Conservation (phyloP, 37 sponge, comb jelly and placozoan genomes). For the Ianthella basta region DNA sequence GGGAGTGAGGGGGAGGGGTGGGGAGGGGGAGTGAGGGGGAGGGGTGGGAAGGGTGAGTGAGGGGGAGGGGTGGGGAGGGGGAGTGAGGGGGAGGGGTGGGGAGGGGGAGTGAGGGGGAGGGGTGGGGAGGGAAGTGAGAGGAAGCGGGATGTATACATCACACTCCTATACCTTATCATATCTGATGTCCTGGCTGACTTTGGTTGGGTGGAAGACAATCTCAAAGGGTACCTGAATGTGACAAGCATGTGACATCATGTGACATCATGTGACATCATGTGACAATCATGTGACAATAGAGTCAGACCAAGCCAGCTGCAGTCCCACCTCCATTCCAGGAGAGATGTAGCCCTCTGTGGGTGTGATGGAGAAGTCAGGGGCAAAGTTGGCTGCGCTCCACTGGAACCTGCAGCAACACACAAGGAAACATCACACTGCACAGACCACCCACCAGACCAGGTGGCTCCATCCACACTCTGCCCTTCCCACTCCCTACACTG, state of each 20-base stretch:
- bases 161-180: too few species aligned
- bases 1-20: too few species aligned
- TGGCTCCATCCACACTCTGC: not conserved
- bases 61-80: too few species aligned
- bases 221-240: conserved; percentile 84
- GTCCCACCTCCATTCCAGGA: conserved; percentile 89
- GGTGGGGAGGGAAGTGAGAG: too few species aligned
- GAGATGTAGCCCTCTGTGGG: conserved; percentile 93
- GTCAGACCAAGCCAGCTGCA: not conserved
- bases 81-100: too few species aligned
- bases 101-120: too few species aligned
- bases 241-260: too few species aligned
- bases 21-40: too few species aligned
- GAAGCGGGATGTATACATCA: too few species aligned
- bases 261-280: too few species aligned
- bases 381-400: conserved; percentile 82
- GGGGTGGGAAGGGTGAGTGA: too few species aligned
- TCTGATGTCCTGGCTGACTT: conserved; percentile 79
- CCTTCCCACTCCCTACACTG: not conserved
- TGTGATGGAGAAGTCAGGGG: conserved; percentile 88
- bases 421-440: conserved; percentile 7
- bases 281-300: not conserved
- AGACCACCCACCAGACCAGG: too few species aligned
- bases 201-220: conserved; percentile 81
- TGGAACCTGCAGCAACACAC: conserved; percentile 53